phyloP scores from a whole-genome alignment of 1,140 invertebrate genomes.

The Euschistus heros region DNA sequence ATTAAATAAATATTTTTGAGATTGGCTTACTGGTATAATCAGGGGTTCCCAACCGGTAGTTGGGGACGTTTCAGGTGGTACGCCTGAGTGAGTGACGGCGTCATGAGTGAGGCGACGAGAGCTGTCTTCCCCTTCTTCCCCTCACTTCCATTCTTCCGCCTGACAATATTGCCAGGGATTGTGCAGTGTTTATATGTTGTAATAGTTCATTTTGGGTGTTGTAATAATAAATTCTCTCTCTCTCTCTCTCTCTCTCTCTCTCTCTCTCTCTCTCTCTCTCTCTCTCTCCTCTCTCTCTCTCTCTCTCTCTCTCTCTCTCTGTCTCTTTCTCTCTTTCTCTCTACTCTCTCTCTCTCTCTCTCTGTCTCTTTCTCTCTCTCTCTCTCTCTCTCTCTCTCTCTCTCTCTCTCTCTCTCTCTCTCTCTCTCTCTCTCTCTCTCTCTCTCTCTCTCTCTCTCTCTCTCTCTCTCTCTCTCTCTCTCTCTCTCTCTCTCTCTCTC shows the following conservation, averaged over 20 bases:
- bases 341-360: neutral
- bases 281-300: neutral
- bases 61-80: too few relatives aligned
- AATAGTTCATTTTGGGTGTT: too few relatives aligned
- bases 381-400: neutral
- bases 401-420: conserved; percentile 9
- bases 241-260: conserved; percentile 3
- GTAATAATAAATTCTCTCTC: too few relatives aligned
- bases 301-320: conserved; percentile 1
- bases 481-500: conserved; percentile 11
- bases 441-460: conserved; percentile 9
- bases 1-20: too few relatives aligned
- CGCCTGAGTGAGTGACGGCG: too few relatives aligned
- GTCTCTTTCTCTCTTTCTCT: neutral
- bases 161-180: too few relatives aligned
- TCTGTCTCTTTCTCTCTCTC: conserved; percentile 4
- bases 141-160: too few relatives aligned
- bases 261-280: conserved; percentile 3
- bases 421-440: conserved; percentile 1
- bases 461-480: conserved; percentile 1
- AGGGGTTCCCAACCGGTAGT: too few relatives aligned
- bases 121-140: too few relatives aligned
- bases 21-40: too few relatives aligned
- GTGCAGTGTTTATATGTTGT: too few relatives aligned
- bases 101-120: too few relatives aligned